Evolutionary conservation across 1,140 invertebrate species (phyloP), one percentile per base, ranked within the genome.

Genomic region (Temnothorax longispinosus): DNA sequence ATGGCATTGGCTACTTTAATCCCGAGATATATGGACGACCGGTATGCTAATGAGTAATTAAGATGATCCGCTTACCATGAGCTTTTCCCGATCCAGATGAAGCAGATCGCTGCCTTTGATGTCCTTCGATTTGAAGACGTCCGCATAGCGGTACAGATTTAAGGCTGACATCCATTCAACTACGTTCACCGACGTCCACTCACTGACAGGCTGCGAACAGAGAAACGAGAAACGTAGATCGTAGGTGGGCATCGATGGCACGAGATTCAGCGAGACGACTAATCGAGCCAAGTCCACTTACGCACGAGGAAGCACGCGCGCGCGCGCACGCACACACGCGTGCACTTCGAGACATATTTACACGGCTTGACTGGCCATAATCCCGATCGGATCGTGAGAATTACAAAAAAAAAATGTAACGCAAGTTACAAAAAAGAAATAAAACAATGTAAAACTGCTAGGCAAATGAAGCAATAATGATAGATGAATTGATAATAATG

Each of bases 151-250:
- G 91, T 97, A 97, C 44, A 97, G 94, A 94, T 97, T 97, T 74
- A 97, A 91, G 52, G 97, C 96, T 82, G 97, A 97, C 97, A 97
- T 97, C 97, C 97, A 97, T 94, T 97, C 97, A 82, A 97, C 95
- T 21, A 98, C 97, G 94, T 97, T 96, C 54, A 95, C 93, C 78
- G 96, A 96, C 41, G 96, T 96, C 97, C 97, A 98, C 93, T 97
- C 96, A 89, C 95, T 95, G 85, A 97, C 95, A 44, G 97, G 96
- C 97, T 97, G 95, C 10, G 96, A 96, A 87, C 62, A 80, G 56
- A 71, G 65, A 69, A 69, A 64, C 62, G 32, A n/a, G 50, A 27
- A 27, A 50, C 50, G 44, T 78, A 52, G 60, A 41, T 76, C 32
- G 80, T 74, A 60, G 54, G 69, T 75, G 54, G 69, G 27, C 38